Evolutionary conservation across 2,797 vertebrate species (phyloP).

Genomic region (Melanotaenia nigrans): DNA sequence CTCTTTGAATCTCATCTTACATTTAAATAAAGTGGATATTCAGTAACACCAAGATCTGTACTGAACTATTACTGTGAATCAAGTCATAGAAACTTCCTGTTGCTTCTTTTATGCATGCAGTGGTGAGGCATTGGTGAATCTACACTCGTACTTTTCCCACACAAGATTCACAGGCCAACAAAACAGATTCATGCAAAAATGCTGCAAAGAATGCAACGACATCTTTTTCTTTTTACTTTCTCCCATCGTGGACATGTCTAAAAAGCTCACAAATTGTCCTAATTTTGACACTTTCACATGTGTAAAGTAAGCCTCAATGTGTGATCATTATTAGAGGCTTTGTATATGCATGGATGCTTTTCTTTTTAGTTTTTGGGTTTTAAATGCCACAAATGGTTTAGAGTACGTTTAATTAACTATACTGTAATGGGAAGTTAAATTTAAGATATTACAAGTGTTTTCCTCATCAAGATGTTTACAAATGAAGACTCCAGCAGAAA

Average conservation of each 20-base stretch:
- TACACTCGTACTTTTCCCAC: neutral
- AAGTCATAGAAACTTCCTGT: neutral
- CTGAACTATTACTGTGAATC: neutral
- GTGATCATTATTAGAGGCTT: neutral
- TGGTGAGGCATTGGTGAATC: neutral
- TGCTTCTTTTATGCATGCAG: neutral
- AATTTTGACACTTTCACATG: neutral
- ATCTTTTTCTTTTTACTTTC: neutral
- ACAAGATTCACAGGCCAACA: neutral
- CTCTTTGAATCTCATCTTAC: neutral
- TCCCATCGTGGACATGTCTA: neutral
- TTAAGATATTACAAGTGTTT: neutral
- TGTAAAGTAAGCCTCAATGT: neutral
- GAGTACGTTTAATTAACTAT: neutral
- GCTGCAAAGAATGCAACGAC: neutral
- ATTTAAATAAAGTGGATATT: constrained; percentile 9
- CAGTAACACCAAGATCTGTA: neutral
- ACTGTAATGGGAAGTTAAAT: neutral
- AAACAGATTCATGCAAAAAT: neutral
- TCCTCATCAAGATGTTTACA: neutral
- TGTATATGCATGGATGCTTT: neutral
- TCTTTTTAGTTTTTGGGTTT: neutral
- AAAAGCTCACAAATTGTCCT: neutral
- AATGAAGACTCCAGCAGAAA: neutral
- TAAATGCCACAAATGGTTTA: neutral